A percentile compares a stretch with the other conserved stretches of the same genome.
These are phyloP conservation scores for Periphyllus acericola DNA, from an alignment of 2,888 invertebrate species.

Conservation along the genomic window DNA sequence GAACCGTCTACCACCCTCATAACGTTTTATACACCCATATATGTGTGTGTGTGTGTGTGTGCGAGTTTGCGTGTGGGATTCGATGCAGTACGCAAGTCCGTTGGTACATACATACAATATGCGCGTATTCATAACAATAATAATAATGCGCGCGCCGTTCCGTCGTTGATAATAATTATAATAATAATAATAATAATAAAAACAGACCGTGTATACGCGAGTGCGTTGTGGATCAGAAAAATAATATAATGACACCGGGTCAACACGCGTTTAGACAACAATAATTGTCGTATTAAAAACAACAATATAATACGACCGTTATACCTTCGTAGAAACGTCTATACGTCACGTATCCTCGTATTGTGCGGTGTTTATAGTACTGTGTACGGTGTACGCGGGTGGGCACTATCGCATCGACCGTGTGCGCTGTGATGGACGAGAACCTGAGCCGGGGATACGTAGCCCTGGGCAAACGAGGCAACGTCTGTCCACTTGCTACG, in stretches of 20 bases:
- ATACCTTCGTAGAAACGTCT: neutral
- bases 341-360: neutral
- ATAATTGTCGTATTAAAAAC: neutral
- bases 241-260: neutral
- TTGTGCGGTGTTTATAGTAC: neutral
- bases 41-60: no score
- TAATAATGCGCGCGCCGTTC: conserved; percentile 12
- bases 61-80: neutral
- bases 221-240: no score
- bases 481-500: conserved; percentile 69
- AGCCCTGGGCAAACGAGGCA: conserved; percentile 72
- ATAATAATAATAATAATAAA: neutral
- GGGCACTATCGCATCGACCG: neutral
- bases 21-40: neutral
- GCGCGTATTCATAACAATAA: neutral
- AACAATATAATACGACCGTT: neutral
- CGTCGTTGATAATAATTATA: conserved; percentile 8
- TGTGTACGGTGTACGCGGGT: neutral
- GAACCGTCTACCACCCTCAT: neutral
- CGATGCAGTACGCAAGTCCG: neutral
- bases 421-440: conserved; percentile 72
- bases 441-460: conserved; percentile 76
- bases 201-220: neutral
- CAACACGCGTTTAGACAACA: neutral
- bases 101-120: neutral